Evolutionary conservation across 2,113 vertebrate genomes (phyloP).

Genomic region (Corythoichthys intestinalis): DNA sequence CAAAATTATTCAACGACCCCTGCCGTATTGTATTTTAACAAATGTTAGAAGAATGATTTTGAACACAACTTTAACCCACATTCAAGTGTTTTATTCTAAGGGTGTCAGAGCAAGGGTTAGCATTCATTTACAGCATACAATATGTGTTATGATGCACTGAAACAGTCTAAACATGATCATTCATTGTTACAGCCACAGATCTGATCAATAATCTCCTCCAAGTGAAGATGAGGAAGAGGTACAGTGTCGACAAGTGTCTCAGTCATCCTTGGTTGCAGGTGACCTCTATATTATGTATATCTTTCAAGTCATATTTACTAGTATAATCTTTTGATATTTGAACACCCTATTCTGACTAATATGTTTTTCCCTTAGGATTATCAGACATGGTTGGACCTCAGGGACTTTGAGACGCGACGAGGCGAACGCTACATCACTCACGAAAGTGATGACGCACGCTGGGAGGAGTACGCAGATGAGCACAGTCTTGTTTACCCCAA

Average conservation of each 20-base stretch:
- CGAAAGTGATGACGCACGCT: conserved; percentile 92
- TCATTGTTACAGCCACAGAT: conserved; percentile 82
- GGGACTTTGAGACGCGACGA: conserved; percentile 93
- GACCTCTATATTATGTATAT: conserved; percentile 1
- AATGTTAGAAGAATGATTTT: no score
- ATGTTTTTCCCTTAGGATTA: conserved; percentile 79
- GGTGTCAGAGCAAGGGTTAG: not conserved
- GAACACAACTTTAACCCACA: no score
- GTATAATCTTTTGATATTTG: not conserved
- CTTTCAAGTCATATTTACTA: not conserved
- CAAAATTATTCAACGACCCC: no score
- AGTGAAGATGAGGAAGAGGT: conserved; percentile 98
- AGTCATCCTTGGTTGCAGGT: conserved; percentile 99
- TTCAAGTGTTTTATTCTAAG: no score
- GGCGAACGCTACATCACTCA: conserved; percentile 98
- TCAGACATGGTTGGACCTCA: conserved; percentile 95
- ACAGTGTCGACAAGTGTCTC: conserved; percentile 97
- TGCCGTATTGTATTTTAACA: no score
- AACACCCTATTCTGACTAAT: not conserved
- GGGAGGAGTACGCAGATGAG: conserved; percentile 88
- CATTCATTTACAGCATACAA: no score
- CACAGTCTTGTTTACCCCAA: conserved; percentile 86
- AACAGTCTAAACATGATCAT: not conserved
- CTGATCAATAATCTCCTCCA: conserved; percentile 98
- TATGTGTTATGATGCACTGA: not conserved